phyloP scores from a whole-genome alignment of 2,113 vertebrate genomes.

The Sphaerodactylus townsendi region DNA sequence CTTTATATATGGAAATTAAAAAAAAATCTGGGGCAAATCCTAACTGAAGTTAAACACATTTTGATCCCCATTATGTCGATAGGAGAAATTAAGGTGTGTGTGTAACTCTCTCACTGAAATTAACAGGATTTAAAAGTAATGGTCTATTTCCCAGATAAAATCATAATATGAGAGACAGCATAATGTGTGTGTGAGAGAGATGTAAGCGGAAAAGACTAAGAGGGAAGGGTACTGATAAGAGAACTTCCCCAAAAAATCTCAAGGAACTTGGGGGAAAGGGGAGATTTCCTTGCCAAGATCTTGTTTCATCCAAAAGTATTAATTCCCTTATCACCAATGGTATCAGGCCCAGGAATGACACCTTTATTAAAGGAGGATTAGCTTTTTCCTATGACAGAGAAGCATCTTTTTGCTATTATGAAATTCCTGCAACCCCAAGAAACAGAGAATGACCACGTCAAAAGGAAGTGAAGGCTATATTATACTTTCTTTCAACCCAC shows the following conservation, averaged over 20 bases:
- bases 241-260: neutral
- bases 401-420: neutral
- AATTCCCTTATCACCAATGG: neutral
- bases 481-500: neutral
- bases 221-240: neutral
- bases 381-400: neutral
- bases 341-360: neutral
- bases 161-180: neutral
- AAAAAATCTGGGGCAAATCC: neutral
- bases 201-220: neutral
- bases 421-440: neutral
- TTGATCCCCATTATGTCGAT: neutral
- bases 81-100: neutral
- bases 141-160: neutral
- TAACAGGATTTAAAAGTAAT: neutral
- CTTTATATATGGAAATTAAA: neutral
- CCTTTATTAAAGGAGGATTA: neutral
- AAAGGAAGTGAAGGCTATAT: neutral
- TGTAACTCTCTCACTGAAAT: neutral
- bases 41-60: neutral
- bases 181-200: neutral
- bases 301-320: conserved; percentile 1
- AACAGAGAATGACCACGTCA: neutral
- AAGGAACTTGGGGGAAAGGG: neutral
- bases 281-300: neutral